Evolutionary conservation across 1,140 invertebrate species (phyloP), one percentile per base, ranked within the genome.

Genomic region (Philotrypesis tridentata): DNA sequence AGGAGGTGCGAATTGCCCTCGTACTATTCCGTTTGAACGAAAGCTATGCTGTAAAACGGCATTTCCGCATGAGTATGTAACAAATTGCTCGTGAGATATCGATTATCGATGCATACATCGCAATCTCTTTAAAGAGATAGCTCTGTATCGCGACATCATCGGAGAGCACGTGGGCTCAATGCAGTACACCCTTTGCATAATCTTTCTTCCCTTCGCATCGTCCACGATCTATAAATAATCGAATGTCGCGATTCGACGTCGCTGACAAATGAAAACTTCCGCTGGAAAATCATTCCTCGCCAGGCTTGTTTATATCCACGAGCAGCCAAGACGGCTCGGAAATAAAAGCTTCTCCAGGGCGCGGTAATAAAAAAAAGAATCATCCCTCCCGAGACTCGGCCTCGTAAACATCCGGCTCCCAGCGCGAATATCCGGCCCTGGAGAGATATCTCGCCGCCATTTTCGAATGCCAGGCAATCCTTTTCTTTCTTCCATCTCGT

Each of bases 61-160:
- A n/a, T n/a, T n/a, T n/a, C n/a, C n/a, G n/a, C n/a, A n/a, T n/a
- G n/a, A n/a, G n/a, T 55, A 73, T 63, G 61, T 25, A 40, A 55
- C 23, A 40, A 14, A n/a, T 12, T 48, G 11, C 37, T n/a, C 63
- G 6, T 9, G n/a, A 75, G 17, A 61, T 76, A 82, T 82, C 80
- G 80, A 82, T 77, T 77, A 63, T 77, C 65, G 77, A 33, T 61
- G 73, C 31, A 17, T 55, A 40, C 77, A 73, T 31, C n/a, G n/a
- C n/a, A n/a, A n/a, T 55, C 87, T 87, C 86, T 85, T 88, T 88
- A 88, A 88, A 88, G 87, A 84, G 87, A 88, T 88, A 84, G 86
- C 86, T 37, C 84, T 83, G 76, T 86, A 87, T 84, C 84, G 83
- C n/a, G 43, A n/a, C n/a, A n/a, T n/a, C 73, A 23, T 29, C 48